phyloP scores from a whole-genome alignment of 2,797 vertebrate genomes.

The Parauchenoglanis punctatus region DNA sequence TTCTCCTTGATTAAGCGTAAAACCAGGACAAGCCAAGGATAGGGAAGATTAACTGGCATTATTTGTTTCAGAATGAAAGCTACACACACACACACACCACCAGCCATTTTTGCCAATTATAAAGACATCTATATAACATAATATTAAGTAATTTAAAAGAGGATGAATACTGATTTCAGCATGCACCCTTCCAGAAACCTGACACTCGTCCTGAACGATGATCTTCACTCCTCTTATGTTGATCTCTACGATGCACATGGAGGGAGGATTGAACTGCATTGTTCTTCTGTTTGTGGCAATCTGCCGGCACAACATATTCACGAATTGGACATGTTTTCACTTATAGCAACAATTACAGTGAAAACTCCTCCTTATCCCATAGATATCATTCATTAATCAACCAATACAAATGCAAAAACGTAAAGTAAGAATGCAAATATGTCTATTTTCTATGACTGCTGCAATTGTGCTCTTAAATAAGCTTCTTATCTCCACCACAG shows the following conservation, averaged over 20 bases:
- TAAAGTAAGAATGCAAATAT: neutral
- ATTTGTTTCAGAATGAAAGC: neutral
- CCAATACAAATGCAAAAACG: neutral
- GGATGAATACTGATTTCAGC: neutral
- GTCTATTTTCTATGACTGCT: neutral
- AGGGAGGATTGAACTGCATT: conserved; percentile 83
- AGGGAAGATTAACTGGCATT: neutral
- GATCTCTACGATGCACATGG: conserved; percentile 89
- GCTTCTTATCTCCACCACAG: neutral
- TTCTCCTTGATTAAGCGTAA: neutral
- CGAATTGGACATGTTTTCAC: neutral
- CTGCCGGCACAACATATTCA: conserved; percentile 66
- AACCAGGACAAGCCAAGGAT: neutral
- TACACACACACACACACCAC: neutral
- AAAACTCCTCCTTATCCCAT: neutral
- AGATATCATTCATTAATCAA: neutral
- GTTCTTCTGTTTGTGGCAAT: conserved; percentile 89
- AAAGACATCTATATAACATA: neutral
- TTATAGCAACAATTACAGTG: neutral
- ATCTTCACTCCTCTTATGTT: conserved; percentile 90
- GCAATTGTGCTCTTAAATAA: neutral
- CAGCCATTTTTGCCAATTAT: neutral
- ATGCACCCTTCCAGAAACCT: conserved; percentile 78
- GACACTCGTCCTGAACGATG: conserved; percentile 81
- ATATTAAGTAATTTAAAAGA: neutral